Evolutionary conservation across 2,888 invertebrate genomes (phyloP).

Genomic region (Dorcus parallelipipedus): DNA sequence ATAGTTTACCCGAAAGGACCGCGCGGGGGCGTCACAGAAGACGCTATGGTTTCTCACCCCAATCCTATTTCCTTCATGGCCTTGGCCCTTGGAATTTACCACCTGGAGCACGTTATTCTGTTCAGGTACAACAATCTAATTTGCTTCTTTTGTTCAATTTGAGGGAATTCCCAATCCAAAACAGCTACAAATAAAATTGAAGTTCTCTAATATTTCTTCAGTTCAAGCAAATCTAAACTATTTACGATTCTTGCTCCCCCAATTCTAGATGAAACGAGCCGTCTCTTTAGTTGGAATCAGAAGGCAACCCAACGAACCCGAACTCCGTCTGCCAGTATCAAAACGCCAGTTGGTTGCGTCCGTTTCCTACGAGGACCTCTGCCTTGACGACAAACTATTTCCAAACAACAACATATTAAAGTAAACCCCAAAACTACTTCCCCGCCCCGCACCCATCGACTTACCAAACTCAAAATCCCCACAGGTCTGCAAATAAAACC

Average conservation of each 20-base stretch:
- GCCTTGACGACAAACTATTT: slow-evolving; percentile 25
- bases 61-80: slow-evolving; percentile 51
- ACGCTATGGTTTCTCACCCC: slow-evolving; percentile 49
- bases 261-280: slow-evolving; percentile 43
- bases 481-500: slow-evolving; percentile 32
- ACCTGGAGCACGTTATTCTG: slow-evolving; percentile 47
- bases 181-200: neutral
- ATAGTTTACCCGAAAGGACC: slow-evolving; percentile 18
- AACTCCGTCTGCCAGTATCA: slow-evolving; percentile 48
- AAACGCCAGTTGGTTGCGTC: slow-evolving; percentile 49
- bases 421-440: slow-evolving; percentile 8
- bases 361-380: slow-evolving; percentile 48
- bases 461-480: slow-evolving; percentile 1
- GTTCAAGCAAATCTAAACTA: too few species aligned
- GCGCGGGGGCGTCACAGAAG: slow-evolving; percentile 41
- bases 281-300: slow-evolving; percentile 48
- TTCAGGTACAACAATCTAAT: slow-evolving; percentile 38
- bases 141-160: neutral
- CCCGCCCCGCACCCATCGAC: neutral
- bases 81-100: slow-evolving; percentile 52
- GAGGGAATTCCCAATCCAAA: neutral
- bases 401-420: slow-evolving; percentile 30
- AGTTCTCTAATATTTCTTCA: too few species aligned
- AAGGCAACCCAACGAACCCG: slow-evolving; percentile 43
- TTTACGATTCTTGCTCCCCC: neutral